Base-by-base conservation (phyloP, 2,113 vertebrate species). In the Xenopus laevis region DNA sequence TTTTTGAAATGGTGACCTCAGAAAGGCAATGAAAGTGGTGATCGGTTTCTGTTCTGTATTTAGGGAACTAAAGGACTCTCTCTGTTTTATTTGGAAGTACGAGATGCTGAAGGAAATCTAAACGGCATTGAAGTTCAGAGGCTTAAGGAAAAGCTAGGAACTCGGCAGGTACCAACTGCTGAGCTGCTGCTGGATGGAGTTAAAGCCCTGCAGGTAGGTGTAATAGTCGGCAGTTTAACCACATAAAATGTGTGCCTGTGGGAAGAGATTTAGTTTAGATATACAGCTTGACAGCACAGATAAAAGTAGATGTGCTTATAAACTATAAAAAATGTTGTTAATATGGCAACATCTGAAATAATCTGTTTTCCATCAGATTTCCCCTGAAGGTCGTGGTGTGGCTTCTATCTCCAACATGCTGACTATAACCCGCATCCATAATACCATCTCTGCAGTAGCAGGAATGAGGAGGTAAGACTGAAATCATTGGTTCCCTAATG, bases 71-170 rank as follows among this genome's bases (percentile, higher is more conserved):
- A 78, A 7, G 94, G 93, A 7, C 80, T 97, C 79, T 93, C 93
- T 73, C 85, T 96, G 61, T 96, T 96, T 85, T 94, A 91, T 69
- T 82, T 92, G 15, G 89, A 90, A 79, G 85, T 91, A 11, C 81
- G 86, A 61, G 87, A 86, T 16, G 78, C 89, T 76, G 82, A 87
- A 1, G 92, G 93, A 33, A 83, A 55, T 27, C 85, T 93, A 74
- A 93, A 90, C 23, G 85, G 80, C 7, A 89, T 95, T 57, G 86
- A 91, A 55, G 89, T 95, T 68, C 93, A 95, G 74, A 85, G 90
- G 75, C 89, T 97, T 80, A 96, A 97, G 78, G 87, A 95, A 53
- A 97, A 97, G 73, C 74, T 95, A 81, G 94, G 95, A 16, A 96
- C 93, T 0, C 80, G 91, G 79, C 93, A 93, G 83, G 78, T 97